Evolutionary conservation across 2,797 vertebrate genomes (phyloP), one percentile per base, ranked within the genome.

Genomic region (Paramormyrops hopkinsi): DNA sequence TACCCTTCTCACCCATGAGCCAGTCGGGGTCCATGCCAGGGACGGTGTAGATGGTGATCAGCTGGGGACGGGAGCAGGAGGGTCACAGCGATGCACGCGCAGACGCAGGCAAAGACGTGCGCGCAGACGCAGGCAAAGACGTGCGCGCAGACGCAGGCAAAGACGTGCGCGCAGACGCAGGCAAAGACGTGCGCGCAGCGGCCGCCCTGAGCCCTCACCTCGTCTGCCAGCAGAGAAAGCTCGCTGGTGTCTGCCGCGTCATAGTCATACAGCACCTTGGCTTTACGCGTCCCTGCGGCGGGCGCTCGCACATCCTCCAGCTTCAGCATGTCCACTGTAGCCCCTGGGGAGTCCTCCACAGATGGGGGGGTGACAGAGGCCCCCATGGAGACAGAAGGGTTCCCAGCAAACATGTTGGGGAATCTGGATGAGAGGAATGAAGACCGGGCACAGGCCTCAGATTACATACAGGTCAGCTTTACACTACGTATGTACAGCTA

Each of bases 21-120:
- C 98, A 99, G 92, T 99, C 98, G 0, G 97, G 97, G 90, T 99
- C 98, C 98, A 99, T 99, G 87, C 98, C 98, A 0, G 97, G 98
- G 91, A 99, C 94, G 33, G 98, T 98, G 96, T 98, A 98, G 93
- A 99, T 97, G 0, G 97, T 99, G 93, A 99, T 98, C 90, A 99
- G 96, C 98, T 99, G 94, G 6, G 41, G 89, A 89, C 89, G 44
- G 88, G 25, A 88, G 19, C 69, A 62, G 11, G 25, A 46, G 65
- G 59, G 51, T 88, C n/a, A 48, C 9, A 7, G 19, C 6, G 9
- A 48, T 1, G 19, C 56, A 48, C 37, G 9, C 2, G 56, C 56
- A 44, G 19, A 65, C 33, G 46, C 22, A 46, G 33, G 22, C 25
- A 62, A 5, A 44, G 29, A 29, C 29, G 29, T 29, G 29, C 37